These are phyloP conservation scores for Aphidius colemani DNA, from an alignment of 2,888 invertebrate genomes.

Conservation along the genomic window DNA sequence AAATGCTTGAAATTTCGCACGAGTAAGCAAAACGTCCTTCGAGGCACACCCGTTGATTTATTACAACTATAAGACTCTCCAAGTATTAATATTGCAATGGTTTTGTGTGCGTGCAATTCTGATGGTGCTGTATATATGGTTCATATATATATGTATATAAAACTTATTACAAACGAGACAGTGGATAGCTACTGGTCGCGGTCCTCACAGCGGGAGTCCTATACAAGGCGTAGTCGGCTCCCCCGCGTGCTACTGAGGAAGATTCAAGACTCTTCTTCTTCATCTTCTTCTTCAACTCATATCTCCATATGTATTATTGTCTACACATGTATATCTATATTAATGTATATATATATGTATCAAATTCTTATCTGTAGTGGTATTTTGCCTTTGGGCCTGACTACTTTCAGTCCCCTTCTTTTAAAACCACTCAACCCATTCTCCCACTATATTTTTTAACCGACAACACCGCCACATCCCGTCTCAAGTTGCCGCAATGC, in stretches of 20 bases:
- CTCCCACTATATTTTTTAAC: too few relatives aligned
- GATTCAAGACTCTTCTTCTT: slow-evolving; percentile 38
- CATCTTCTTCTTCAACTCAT: slow-evolving; percentile 13
- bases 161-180: slow-evolving; percentile 58
- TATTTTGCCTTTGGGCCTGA: too few relatives aligned
- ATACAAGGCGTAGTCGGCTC: slow-evolving; percentile 23
- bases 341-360: too few relatives aligned
- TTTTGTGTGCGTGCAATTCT: slow-evolving; percentile 36
- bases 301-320: slow-evolving; percentile 13
- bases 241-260: slow-evolving; percentile 47
- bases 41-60: slow-evolving; percentile 41
- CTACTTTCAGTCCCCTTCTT: too few relatives aligned
- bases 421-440: too few relatives aligned
- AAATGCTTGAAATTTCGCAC: slow-evolving; percentile 11
- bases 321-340: background rate
- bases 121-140: slow-evolving; percentile 3
- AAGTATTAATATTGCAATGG: slow-evolving; percentile 53
- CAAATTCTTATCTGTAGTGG: too few relatives aligned
- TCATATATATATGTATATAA: slow-evolving; percentile 37
- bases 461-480: too few relatives aligned
- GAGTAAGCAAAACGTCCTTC: slow-evolving; percentile 2
- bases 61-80: slow-evolving; percentile 40
- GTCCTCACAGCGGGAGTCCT: slow-evolving; percentile 58
- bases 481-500: too few relatives aligned
- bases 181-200: slow-evolving; percentile 60